Base-by-base conservation (phyloP, 1,140 invertebrate genomes). In the Apis laboriosa region DNA sequence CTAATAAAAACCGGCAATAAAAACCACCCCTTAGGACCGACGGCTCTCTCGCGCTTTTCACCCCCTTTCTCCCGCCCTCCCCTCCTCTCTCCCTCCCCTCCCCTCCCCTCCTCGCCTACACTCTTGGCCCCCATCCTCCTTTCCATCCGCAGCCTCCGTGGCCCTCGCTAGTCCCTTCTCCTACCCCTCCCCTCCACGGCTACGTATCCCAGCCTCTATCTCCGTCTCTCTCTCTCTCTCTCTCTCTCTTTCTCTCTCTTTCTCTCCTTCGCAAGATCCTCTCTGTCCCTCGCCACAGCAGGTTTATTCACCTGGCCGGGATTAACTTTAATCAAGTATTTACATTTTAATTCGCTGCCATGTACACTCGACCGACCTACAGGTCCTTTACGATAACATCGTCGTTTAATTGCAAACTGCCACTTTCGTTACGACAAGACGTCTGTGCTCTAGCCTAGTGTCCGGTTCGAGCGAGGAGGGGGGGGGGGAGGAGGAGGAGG, bases 1-100 rank as follows among this genome's bases (percentile, higher is more conserved):
- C 92, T 93, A 94, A 94, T 94, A 94, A 94, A 94, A 94, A 93
- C 90, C 85, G 88, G 93, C 91, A 94, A 94, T 94, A 94, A 94
- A 94, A 94, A 94, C 89, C 90, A 90, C 92, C 93, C 92, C 92
- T 93, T 88, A 92, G 91, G 91, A 88, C 90, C 89, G 86, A 80
- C 89, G 89, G 89, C 77, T 76, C 84, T 85, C 86, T 84, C 72
- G 78, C 80, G 83, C 87, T 78, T 83, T 74, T 74, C 73, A 66
- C 73, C 70, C 71, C 73, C 86, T 67, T n/a, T 49, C 43, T 21
- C 66, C 49, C 19, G 0, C n/a, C 9, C 19, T 15, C 66, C 15
- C 34, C 19, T 21, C 9, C 67, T n/a, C 43, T 60, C 21, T 21
- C 19, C 1, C 9, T n/a, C 51, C 5, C 51, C n/a, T 13, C 61